Evolutionary conservation across 2,888 invertebrate species (phyloP).

Genomic region (Liposcelis brunnea): DNA sequence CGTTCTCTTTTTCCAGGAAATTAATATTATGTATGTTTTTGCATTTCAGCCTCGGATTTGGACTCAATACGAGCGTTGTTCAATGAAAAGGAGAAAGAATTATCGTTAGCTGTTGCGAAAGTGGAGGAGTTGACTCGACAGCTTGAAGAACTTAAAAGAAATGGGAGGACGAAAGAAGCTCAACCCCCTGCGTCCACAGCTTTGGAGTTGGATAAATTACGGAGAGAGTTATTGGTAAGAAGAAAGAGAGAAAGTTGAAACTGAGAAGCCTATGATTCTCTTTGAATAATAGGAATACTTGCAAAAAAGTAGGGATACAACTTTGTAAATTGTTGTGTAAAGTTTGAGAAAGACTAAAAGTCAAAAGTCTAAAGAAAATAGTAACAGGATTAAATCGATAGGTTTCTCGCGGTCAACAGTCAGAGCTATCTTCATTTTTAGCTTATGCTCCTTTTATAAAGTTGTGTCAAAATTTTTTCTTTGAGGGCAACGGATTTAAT

Average conservation of each 20-base stretch:
- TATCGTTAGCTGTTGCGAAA: slow-evolving; percentile 91
- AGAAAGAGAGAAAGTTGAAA: not conserved
- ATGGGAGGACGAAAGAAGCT: slow-evolving; percentile 36
- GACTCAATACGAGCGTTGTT: slow-evolving; percentile 91
- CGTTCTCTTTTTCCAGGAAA: too few species aligned
- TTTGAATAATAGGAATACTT: slow-evolving; percentile 6
- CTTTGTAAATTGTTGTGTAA: too few species aligned
- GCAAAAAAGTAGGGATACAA: too few species aligned
- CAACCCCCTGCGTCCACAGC: slow-evolving; percentile 45
- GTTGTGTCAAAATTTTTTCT: too few species aligned
- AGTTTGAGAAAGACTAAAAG: too few species aligned
- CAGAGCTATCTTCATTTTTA: too few species aligned
- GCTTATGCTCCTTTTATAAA: too few species aligned
- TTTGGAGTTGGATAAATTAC: slow-evolving; percentile 78
- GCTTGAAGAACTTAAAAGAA: slow-evolving; percentile 67
- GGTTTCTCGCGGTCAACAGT: too few species aligned
- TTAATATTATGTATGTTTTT: slow-evolving; percentile 13
- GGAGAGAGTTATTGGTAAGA: slow-evolving; percentile 79
- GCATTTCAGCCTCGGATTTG: slow-evolving; percentile 72
- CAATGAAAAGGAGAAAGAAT: slow-evolving; percentile 94
- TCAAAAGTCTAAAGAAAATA: too few species aligned
- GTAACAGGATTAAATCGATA: too few species aligned
- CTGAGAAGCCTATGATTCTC: too few species aligned
- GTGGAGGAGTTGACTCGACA: slow-evolving; percentile 92
- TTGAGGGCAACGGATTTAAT: too few species aligned